phyloP scores from a whole-genome alignment of 2,113 vertebrate species.

The Antennarius striatus region DNA sequence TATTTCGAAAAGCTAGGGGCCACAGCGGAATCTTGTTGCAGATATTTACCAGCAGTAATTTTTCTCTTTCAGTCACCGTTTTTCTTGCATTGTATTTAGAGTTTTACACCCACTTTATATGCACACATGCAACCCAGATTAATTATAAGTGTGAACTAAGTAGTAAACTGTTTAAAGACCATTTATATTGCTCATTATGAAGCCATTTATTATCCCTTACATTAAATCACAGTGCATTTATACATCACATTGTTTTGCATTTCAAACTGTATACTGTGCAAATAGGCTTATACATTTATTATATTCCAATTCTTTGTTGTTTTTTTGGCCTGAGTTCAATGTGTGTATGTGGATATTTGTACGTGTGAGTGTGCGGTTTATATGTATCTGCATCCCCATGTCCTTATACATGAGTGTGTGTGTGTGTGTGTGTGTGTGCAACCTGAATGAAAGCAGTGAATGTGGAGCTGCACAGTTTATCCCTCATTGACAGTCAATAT shows the following conservation, averaged over 20 bases:
- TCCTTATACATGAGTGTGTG: slow-evolving; percentile 35
- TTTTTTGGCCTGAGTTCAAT: slow-evolving; percentile 3
- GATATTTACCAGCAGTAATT: slow-evolving; percentile 63
- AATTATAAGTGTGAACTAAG: slow-evolving; percentile 76
- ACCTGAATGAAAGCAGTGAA: slow-evolving; percentile 36
- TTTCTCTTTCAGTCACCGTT: slow-evolving; percentile 42
- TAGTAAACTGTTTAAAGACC: slow-evolving; percentile 73
- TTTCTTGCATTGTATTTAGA: slow-evolving; percentile 44
- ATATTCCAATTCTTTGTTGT: slow-evolving; percentile 41
- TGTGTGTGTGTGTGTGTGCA: slow-evolving; percentile 44
- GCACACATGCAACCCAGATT: slow-evolving; percentile 70
- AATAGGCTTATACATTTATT: slow-evolving; percentile 57
- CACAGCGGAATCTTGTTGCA: slow-evolving; percentile 47
- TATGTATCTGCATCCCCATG: neutral
- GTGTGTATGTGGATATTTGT: slow-evolving; percentile 1
- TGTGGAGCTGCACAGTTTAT: slow-evolving; percentile 55
- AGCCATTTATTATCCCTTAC: slow-evolving; percentile 72
- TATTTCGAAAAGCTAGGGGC: slow-evolving; percentile 39
- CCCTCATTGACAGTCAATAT: slow-evolving; percentile 63
- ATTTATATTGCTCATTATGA: slow-evolving; percentile 74
- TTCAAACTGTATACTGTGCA: slow-evolving; percentile 48
- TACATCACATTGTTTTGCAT: slow-evolving; percentile 67
- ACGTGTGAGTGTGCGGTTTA: neutral
- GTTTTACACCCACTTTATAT: slow-evolving; percentile 65
- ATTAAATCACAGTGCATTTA: slow-evolving; percentile 67